Evolutionary conservation across 2,888 invertebrate genomes (phyloP).

Genomic region (Microchrysa polita): DNA sequence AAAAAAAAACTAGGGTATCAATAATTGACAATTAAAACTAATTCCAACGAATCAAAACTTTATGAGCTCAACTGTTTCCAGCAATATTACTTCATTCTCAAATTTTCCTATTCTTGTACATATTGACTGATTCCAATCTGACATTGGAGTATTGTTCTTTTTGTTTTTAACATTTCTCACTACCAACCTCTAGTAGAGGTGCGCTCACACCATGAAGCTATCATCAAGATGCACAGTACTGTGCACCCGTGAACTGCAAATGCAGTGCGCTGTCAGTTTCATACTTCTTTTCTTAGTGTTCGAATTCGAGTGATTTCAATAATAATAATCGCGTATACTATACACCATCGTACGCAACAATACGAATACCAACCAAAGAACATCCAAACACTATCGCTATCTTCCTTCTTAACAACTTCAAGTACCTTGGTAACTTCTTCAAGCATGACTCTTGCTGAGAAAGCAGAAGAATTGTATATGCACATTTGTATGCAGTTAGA

Average conservation of each 20-base stretch:
- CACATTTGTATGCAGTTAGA: slow-evolving; percentile 54
- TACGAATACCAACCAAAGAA: not conserved
- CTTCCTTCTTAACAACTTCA: not conserved
- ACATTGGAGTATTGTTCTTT: slow-evolving; percentile 26
- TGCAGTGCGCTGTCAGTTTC: not conserved
- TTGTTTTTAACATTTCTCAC: slow-evolving; percentile 25
- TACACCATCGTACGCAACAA: slow-evolving; percentile 3
- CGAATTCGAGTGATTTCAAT: slow-evolving; percentile 6
- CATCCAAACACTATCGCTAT: not conserved
- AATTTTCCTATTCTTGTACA: slow-evolving; percentile 9
- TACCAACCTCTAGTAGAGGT: slow-evolving; percentile 12
- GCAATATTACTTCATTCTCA: not conserved
- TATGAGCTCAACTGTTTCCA: not conserved
- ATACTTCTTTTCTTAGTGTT: not conserved
- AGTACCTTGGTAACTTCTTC: not conserved
- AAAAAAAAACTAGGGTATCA: too few species aligned
- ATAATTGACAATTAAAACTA: too few species aligned
- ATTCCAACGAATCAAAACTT: not conserved
- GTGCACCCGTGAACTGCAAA: not conserved
- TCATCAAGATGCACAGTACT: not conserved
- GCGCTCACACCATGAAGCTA: slow-evolving; percentile 55
- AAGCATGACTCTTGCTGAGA: not conserved
- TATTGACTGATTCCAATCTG: slow-evolving; percentile 44
- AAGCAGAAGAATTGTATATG: slow-evolving; percentile 51
- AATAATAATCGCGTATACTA: not conserved